Percentiles rank a stretch among this genome's conserved stretches.
Conservation (phyloP, 2,888 invertebrate genomes). For the Heliconius aoede region DNA sequence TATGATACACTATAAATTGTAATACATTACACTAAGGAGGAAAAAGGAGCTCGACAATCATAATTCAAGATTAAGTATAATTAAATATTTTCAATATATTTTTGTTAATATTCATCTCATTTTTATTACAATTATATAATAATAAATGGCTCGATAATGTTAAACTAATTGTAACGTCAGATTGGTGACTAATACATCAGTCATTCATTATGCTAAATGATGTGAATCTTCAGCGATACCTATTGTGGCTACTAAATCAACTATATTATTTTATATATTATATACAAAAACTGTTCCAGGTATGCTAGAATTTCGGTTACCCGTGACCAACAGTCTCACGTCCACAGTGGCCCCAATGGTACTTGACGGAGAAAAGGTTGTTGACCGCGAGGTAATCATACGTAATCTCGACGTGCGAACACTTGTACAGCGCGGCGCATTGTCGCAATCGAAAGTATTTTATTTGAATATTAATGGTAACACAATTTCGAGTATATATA, state of each 20-base stretch:
- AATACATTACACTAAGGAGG: background rate
- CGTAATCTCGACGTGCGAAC: conserved; percentile 75
- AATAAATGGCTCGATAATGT: background rate
- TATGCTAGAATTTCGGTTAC: conserved; percentile 2
- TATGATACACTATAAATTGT: background rate
- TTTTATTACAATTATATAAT: background rate
- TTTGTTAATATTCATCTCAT: background rate
- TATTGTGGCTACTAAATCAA: background rate
- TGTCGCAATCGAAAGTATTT: conserved; percentile 77
- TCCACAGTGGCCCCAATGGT: conserved; percentile 28
- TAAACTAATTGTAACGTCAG: background rate
- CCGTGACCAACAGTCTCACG: conserved; percentile 9
- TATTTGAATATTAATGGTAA: conserved; percentile 44
- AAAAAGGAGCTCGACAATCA: background rate
- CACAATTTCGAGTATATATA: conserved; percentile 5
- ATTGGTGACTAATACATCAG: conserved; percentile 2
- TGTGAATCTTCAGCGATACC: background rate
- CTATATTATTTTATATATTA: background rate
- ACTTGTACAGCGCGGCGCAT: conserved; percentile 53
- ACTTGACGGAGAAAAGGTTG: conserved; percentile 58
- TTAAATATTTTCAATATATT: background rate
- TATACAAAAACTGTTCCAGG: background rate
- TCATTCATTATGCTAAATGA: conserved; percentile 6
- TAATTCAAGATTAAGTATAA: background rate
- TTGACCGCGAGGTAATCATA: conserved; percentile 69